These are phyloP conservation scores for Drosophila azteca DNA, from an alignment of 1,140 invertebrate genomes.

Conservation along the genomic window DNA sequence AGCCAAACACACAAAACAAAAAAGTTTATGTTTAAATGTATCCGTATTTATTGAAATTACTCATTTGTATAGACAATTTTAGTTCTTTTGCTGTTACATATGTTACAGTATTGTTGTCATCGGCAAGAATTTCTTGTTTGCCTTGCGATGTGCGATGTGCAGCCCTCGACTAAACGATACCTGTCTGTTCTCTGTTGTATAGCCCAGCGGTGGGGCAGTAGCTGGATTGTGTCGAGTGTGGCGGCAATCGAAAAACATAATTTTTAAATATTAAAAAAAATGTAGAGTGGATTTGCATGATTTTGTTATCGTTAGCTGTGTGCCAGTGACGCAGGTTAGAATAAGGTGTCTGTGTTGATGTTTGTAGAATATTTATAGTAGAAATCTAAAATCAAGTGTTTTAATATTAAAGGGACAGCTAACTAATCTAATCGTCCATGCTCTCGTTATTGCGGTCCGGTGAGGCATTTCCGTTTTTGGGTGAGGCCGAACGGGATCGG, in stretches of 20 bases:
- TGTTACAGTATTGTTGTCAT: conserved; percentile 32
- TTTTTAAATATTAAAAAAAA: conserved; percentile 69
- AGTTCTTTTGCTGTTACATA: conserved; percentile 21
- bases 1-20: neutral
- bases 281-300: conserved; percentile 41
- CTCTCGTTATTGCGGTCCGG: conserved; percentile 80
- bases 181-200: conserved; percentile 13
- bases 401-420: conserved; percentile 76
- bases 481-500: conserved; percentile 74
- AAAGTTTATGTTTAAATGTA: conserved; percentile 28
- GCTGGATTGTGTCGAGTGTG: conserved; percentile 15
- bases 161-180: conserved; percentile 6
- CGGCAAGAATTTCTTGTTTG: conserved; percentile 11
- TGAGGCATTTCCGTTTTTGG: conserved; percentile 84
- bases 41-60: conserved; percentile 68
- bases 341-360: conserved; percentile 63
- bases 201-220: neutral
- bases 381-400: conserved; percentile 73
- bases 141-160: conserved; percentile 8
- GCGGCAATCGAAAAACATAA: conserved; percentile 34
- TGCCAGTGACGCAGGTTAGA: conserved; percentile 21
- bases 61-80: conserved; percentile 50
- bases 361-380: conserved; percentile 66
- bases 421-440: conserved; percentile 81
- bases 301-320: conserved; percentile 22